Evolutionary conservation across 2,113 vertebrate genomes (phyloP), one percentile per base, ranked within the genome.

Genomic region (Stegastes partitus): DNA sequence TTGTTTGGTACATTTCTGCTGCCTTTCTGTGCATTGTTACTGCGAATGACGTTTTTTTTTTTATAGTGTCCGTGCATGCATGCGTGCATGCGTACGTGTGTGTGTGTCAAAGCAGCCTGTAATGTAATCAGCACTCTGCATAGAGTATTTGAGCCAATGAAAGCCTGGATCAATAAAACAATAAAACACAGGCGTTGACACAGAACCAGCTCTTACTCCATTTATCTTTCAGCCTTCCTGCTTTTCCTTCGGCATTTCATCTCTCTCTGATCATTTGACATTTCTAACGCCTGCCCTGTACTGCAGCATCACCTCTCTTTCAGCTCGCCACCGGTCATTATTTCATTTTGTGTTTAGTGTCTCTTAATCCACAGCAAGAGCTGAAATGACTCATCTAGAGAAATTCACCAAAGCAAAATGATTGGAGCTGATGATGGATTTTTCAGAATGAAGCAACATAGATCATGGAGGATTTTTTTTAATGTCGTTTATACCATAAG

Each of bases 131-230:
- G 23, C 28, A 61, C 53, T 78, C 69, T 73, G 74, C 63, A 56
- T 4, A 26, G 65, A 84, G 69, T 74, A 73, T 72, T 66, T 71
- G 51, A 81, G 84, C 79, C 73, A 84, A 67, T 66, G 59, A 81
- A 73, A 77, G 50, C 37, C 1, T 0, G 4, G 74, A 83, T 90
- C 86, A 74, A 89, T 87, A 71, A 79, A 73, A 88, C 77, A 68
- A 86, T 88, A 76, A 81, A 77, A 76, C 68, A 64, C 26, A 50
- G 47, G 15, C 4, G 68, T 63, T 82, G 87, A 74, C 53, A 42
- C 4, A 26, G 42, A 68, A 19, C 64, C 88, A 68, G 53, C 44
- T 63, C 39, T 22, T 3, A 26, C 21, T 44, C 64, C 37, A 23
- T 75, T 44, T 12, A 23, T 57, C 54, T 71, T n/a, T 18, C 10